Evolutionary conservation across 2,113 vertebrate species (phyloP).

Genomic region (Accipiter virgatus): DNA sequence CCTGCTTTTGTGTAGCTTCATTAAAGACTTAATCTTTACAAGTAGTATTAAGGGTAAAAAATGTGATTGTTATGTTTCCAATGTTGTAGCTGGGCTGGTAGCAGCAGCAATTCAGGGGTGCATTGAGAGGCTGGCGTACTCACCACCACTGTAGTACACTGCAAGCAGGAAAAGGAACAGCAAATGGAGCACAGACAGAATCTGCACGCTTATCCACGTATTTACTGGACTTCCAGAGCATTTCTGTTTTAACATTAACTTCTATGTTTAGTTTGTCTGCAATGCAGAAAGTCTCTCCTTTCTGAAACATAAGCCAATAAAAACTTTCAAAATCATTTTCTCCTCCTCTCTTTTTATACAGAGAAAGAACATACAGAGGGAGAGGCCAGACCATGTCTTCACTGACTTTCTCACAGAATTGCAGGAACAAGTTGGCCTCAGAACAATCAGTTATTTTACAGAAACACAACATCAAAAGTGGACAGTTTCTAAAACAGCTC

Average conservation of each 20-base stretch:
- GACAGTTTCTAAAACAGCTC: background rate
- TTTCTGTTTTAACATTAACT: background rate
- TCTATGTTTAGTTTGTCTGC: background rate
- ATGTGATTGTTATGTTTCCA: background rate
- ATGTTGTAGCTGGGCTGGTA: background rate
- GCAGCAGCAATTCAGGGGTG: background rate
- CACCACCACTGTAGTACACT: background rate
- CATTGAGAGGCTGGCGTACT: background rate
- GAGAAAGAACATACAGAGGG: background rate
- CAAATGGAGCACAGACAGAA: background rate
- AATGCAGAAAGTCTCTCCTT: background rate
- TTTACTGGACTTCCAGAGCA: background rate
- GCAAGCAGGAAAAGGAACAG: background rate
- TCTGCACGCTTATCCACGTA: background rate
- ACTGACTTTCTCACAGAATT: background rate
- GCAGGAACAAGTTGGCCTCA: background rate
- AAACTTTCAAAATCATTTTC: background rate
- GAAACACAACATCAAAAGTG: background rate
- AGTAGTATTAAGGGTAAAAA: background rate
- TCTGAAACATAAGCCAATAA: background rate
- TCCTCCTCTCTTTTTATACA: background rate
- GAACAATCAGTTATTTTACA: background rate
- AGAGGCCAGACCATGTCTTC: background rate
- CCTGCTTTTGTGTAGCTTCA: background rate
- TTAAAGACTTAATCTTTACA: background rate